phyloP scores from a whole-genome alignment of 2,888 invertebrate genomes.

The Macrophya annulata region DNA sequence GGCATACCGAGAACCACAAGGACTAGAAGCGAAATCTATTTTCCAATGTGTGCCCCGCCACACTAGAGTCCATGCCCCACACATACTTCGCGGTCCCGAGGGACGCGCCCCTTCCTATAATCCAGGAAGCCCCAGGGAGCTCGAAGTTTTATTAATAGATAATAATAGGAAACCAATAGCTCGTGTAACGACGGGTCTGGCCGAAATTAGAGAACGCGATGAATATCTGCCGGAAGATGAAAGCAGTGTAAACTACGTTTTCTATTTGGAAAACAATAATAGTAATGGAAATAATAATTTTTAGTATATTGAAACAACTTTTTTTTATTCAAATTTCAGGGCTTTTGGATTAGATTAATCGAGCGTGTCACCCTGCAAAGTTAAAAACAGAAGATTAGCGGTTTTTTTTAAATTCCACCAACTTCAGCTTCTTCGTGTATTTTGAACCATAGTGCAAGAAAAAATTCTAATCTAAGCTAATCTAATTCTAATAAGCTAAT shows the following conservation, averaged over 20 bases:
- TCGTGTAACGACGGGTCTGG: slow-evolving; percentile 35
- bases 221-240: slow-evolving; percentile 5
- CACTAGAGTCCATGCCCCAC: neutral
- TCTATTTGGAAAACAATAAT: neutral
- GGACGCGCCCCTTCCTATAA: slow-evolving; percentile 48
- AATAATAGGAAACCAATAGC: slow-evolving; percentile 58
- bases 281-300: neutral
- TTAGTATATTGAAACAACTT: neutral
- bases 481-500: too few relatives aligned
- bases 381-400: too few relatives aligned
- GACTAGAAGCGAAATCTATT: slow-evolving; percentile 26
- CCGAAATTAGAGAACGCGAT: neutral
- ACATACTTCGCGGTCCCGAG: neutral
- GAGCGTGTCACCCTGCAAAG: too few relatives aligned
- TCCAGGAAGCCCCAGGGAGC: slow-evolving; percentile 57
- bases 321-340: neutral
- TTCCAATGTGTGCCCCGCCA: slow-evolving; percentile 40
- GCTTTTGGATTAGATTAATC: neutral
- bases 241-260: neutral
- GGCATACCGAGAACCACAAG: slow-evolving; percentile 17
- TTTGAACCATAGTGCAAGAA: too few relatives aligned
- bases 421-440: too few relatives aligned
- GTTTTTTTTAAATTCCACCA: too few relatives aligned
- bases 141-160: slow-evolving; percentile 53
- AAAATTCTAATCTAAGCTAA: too few relatives aligned